Evolutionary conservation across 1,140 invertebrate genomes (phyloP).

Genomic region (Protaetia brevitarsis): DNA sequence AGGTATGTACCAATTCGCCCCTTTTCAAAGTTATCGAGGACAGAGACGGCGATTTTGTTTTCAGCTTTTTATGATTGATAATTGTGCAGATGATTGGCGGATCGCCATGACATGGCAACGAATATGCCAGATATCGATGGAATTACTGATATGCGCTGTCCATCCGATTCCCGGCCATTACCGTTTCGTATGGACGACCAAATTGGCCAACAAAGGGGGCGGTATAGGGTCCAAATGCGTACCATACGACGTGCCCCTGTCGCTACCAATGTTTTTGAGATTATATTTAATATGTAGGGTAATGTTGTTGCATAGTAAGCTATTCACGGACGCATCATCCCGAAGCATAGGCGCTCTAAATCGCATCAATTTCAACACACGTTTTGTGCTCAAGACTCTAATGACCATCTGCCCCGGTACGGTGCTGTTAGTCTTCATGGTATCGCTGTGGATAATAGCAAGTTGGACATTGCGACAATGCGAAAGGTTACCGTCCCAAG

Average conservation of each 20-base stretch:
- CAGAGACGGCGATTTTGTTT: constrained; percentile 40
- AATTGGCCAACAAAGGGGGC: constrained; percentile 87
- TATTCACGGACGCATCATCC: constrained; percentile 97
- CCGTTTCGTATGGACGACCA: constrained; percentile 94
- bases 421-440: constrained; percentile 96
- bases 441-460: constrained; percentile 98
- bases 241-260: constrained; percentile 93
- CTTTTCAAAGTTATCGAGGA: background rate
- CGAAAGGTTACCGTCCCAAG: constrained; percentile 77
- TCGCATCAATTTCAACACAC: constrained; percentile 99
- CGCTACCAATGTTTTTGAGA: constrained; percentile 98
- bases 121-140: constrained; percentile 88
- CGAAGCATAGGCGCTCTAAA: constrained; percentile 95
- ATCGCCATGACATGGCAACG: constrained; percentile 99
- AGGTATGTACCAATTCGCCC: constrained; percentile 66
- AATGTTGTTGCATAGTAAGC: constrained; percentile 98
- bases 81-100: constrained; percentile 99
- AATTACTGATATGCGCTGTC: constrained; percentile 92
- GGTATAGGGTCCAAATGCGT: constrained; percentile 79
- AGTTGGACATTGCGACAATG: constrained; percentile 98
- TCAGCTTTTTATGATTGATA: constrained; percentile 99
- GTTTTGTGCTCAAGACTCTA: constrained; percentile 97
- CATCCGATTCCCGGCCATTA: constrained; percentile 97
- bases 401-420: constrained; percentile 99
- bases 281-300: constrained; percentile 99